These are phyloP conservation scores for Tamias sibiricus DNA, from an alignment of 2,113 vertebrate species.

Conservation along the genomic window DNA sequence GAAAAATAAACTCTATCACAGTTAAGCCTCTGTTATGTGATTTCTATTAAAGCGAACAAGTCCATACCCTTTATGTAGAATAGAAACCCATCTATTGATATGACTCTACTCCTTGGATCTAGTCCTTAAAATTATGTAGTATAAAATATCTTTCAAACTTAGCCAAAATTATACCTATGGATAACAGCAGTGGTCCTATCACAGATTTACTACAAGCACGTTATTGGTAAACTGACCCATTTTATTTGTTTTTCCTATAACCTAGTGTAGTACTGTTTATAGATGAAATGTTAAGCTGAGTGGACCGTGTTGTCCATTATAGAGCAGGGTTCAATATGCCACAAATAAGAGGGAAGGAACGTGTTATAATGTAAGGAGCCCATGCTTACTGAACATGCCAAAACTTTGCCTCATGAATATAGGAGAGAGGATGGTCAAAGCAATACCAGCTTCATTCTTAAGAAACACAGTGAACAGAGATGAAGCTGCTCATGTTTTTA, in stretches of 20 bases:
- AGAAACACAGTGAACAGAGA: neutral
- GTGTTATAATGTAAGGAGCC: neutral
- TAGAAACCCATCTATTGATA: neutral
- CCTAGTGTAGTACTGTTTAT: neutral
- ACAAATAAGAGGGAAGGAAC: constrained; percentile 3
- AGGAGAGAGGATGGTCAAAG: neutral
- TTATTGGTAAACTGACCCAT: neutral
- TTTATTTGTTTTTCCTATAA: constrained; percentile 39
- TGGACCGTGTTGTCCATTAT: neutral
- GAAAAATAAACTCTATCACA: neutral
- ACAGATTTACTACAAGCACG: neutral
- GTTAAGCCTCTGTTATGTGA: neutral
- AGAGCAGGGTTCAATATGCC: neutral
- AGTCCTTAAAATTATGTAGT: neutral
- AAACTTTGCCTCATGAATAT: neutral
- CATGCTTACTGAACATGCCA: neutral
- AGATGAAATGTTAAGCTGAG: neutral
- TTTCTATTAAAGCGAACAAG: neutral
- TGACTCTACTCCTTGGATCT: neutral
- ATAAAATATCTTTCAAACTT: constrained; percentile 39
- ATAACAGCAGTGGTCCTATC: neutral
- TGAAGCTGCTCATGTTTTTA: neutral
- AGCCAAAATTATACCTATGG: neutral
- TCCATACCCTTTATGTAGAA: neutral
- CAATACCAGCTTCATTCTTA: neutral